These are phyloP conservation scores for Meganola albula DNA, from an alignment of 2,888 invertebrate species.

Conservation along the genomic window DNA sequence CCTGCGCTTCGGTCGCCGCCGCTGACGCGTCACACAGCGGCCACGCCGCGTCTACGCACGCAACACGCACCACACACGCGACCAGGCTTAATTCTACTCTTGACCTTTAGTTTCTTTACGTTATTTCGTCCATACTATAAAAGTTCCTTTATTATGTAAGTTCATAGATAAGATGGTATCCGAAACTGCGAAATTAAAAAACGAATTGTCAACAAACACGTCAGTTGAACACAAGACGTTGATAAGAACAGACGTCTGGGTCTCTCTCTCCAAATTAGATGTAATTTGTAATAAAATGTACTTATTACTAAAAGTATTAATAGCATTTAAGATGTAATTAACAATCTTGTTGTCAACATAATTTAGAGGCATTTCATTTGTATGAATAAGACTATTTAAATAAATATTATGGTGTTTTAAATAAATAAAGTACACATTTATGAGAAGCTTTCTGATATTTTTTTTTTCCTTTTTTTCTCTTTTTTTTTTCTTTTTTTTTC, in stretches of 20 bases:
- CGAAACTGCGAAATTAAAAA: slow-evolving; percentile 33
- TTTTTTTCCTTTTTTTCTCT: no score
- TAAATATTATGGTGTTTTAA: slow-evolving; percentile 63
- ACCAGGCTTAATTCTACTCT: slow-evolving; percentile 34
- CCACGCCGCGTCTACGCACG: slow-evolving; percentile 27
- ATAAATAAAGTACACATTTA: slow-evolving; percentile 71
- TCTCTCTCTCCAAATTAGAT: slow-evolving; percentile 58
- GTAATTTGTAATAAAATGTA: slow-evolving; percentile 46
- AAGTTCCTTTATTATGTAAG: slow-evolving; percentile 41
- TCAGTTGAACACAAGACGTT: slow-evolving; percentile 22
- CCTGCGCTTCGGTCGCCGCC: slow-evolving; percentile 90
- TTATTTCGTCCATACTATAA: slow-evolving; percentile 66
- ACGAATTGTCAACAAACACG: slow-evolving; percentile 6
- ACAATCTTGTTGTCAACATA: slow-evolving; percentile 67
- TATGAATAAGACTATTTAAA: slow-evolving; percentile 57
- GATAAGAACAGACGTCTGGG: slow-evolving; percentile 35
- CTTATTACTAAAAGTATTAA: slow-evolving; percentile 64
- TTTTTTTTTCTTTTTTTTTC: no score
- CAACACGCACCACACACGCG: slow-evolving; percentile 25
- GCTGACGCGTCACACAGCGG: slow-evolving; percentile 65
- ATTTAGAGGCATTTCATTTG: slow-evolving; percentile 66
- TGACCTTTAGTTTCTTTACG: slow-evolving; percentile 30
- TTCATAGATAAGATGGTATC: slow-evolving; percentile 38
- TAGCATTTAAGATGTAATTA: slow-evolving; percentile 52
- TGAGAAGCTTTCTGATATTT: slow-evolving; percentile 54